phyloP scores from a whole-genome alignment of 2,113 vertebrate genomes.

The Turnix velox region DNA sequence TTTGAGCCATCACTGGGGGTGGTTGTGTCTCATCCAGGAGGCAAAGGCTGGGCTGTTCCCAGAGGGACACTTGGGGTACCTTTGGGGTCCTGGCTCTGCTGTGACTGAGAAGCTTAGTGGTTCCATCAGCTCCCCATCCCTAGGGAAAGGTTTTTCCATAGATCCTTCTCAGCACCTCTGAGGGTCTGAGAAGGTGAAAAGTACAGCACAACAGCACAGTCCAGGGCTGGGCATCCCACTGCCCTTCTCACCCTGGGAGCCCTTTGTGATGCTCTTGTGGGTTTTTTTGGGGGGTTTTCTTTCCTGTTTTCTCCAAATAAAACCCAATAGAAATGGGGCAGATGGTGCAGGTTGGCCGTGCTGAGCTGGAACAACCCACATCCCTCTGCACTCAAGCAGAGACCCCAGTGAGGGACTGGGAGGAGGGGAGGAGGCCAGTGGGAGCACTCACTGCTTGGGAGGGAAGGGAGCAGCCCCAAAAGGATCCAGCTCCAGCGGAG shows the following conservation, averaged over 20 bases:
- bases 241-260: neutral
- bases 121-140: neutral
- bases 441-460: constrained; percentile 85
- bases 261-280: neutral
- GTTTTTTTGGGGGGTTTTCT: no score
- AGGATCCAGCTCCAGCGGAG: constrained; percentile 84
- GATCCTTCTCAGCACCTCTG: neutral
- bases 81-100: neutral
- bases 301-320: neutral
- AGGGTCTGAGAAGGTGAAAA: neutral
- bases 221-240: neutral
- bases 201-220: neutral
- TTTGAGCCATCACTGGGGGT: no score
- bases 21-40: neutral
- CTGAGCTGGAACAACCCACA: constrained; percentile 8
- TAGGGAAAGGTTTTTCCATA: rapidly evolving
- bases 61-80: neutral
- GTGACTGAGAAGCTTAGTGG: neutral
- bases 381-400: constrained; percentile 1
- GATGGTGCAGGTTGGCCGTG: rapidly evolving
- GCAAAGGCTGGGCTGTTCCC: neutral
- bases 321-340: no score
- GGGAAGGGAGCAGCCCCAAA: constrained; percentile 97
- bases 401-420: neutral
- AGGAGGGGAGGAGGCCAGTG: neutral